Conservation (phyloP, 2,888 invertebrate genomes). For the Xylocampa areola region DNA sequence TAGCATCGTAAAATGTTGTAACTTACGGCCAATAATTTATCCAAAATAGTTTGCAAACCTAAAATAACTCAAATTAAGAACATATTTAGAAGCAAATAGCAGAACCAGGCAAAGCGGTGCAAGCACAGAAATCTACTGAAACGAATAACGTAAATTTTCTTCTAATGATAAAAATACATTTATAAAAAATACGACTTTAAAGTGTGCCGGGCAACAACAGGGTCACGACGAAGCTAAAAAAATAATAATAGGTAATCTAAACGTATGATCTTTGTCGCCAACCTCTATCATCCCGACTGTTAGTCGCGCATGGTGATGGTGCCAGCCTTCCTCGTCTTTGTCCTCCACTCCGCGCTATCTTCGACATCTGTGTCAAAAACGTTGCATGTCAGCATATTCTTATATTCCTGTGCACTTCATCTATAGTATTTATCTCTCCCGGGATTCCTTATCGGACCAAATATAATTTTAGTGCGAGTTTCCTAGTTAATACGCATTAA, state of each 20-base stretch:
- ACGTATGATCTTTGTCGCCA: constrained; percentile 35
- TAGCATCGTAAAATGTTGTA: constrained; percentile 23
- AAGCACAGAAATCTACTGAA: not conserved
- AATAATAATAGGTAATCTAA: constrained; percentile 4
- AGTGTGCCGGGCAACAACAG: constrained; percentile 22
- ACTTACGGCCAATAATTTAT: constrained; percentile 22
- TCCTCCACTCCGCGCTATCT: constrained; percentile 49
- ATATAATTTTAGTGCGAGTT: not conserved
- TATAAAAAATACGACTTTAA: not conserved
- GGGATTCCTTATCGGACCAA: not conserved
- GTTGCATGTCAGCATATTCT: constrained; percentile 34
- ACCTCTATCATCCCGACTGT: constrained; percentile 47
- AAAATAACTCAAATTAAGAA: constrained; percentile 19
- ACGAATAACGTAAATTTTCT: not conserved
- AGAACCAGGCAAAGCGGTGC: constrained; percentile 4
- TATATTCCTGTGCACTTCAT: constrained; percentile 24
- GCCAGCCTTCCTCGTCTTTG: constrained; percentile 42
- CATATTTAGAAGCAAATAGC: constrained; percentile 27
- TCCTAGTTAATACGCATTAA: not conserved
- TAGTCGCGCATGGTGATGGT: constrained; percentile 43
- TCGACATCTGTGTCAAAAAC: constrained; percentile 49
- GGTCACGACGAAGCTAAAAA: constrained; percentile 17
- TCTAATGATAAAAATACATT: not conserved
- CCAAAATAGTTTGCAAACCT: constrained; percentile 8
- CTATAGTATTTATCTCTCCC: not conserved